Conservation (phyloP, 2,888 invertebrate species). For the Hirtodrosophila confusa region DNA sequence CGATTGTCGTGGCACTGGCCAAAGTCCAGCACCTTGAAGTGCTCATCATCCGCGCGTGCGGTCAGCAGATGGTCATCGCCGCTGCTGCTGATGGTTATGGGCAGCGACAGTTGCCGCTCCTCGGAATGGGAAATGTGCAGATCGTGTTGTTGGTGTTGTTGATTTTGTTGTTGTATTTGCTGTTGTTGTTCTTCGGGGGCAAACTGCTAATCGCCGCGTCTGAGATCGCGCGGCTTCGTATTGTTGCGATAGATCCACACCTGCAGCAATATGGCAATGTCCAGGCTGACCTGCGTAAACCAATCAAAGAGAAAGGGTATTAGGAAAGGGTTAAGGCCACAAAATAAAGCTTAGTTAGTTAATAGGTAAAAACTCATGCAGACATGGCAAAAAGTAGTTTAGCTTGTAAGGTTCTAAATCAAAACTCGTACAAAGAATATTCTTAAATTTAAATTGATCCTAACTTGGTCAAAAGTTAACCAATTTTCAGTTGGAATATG, state of each 20-base stretch:
- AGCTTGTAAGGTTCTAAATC: too few species aligned
- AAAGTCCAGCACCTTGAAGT: constrained; percentile 64
- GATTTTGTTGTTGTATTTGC: constrained; percentile 76
- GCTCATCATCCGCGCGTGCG: constrained; percentile 80
- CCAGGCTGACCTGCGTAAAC: constrained; percentile 87
- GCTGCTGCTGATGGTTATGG: constrained; percentile 78
- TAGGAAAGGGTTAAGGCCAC: not conserved
- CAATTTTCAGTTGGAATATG: too few species aligned
- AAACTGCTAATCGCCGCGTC: constrained; percentile 88
- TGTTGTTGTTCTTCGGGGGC: constrained; percentile 84
- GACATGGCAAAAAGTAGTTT: too few species aligned
- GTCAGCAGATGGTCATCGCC: constrained; percentile 82
- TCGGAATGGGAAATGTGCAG: constrained; percentile 72
- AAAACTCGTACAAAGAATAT: too few species aligned
- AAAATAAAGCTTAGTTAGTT: too few species aligned
- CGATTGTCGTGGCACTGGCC: constrained; percentile 82
- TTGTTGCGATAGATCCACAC: constrained; percentile 88
- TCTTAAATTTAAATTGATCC: too few species aligned
- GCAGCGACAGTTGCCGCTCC: constrained; percentile 77
- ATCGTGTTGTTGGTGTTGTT: constrained; percentile 82
- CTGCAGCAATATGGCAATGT: constrained; percentile 88
- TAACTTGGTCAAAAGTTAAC: too few species aligned
- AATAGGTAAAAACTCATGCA: too few species aligned
- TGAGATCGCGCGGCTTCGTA: constrained; percentile 85
- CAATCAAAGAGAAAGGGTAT: not conserved